phyloP scores from a whole-genome alignment of 2,888 invertebrate genomes.

The Drosophila peninsularis region DNA sequence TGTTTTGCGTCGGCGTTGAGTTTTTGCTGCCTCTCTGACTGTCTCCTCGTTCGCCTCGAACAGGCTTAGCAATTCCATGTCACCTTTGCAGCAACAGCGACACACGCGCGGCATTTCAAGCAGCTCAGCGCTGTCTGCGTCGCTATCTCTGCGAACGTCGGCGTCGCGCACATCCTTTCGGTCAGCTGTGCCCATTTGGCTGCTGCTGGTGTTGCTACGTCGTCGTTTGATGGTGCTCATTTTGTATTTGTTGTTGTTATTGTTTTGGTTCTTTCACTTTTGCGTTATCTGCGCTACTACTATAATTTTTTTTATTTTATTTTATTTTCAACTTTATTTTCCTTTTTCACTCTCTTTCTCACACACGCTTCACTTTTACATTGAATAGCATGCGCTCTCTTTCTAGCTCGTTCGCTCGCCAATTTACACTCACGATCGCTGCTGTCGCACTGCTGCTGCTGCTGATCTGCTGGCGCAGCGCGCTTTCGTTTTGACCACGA shows the following conservation, averaged over 20 bases:
- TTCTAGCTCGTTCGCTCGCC: conserved; percentile 15
- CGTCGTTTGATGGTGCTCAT: conserved; percentile 50
- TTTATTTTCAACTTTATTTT: conserved; percentile 14
- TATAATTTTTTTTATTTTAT: not conserved
- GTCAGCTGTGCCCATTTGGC: conserved; percentile 24
- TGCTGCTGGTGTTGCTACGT: conserved; percentile 18
- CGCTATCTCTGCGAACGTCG: not conserved
- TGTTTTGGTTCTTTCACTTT: conserved; percentile 43
- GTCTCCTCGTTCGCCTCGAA: conserved; percentile 45
- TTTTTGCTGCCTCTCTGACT: conserved; percentile 16
- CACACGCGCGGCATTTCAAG: conserved; percentile 58
- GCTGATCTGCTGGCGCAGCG: conserved; percentile 36
- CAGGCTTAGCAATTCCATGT: conserved; percentile 51
- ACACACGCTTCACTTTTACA: conserved; percentile 20
- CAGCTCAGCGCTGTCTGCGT: conserved; percentile 7
- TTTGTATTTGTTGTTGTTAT: conserved; percentile 10
- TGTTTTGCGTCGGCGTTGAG: conserved; percentile 27
- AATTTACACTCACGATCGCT: conserved; percentile 20
- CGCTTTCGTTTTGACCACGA: conserved; percentile 69
- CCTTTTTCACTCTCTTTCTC: conserved; percentile 29
- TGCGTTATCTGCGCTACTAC: conserved; percentile 23
- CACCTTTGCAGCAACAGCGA: conserved; percentile 65
- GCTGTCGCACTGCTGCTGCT: conserved; percentile 10
- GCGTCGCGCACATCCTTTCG: conserved; percentile 13
- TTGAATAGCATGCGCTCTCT: conserved; percentile 19